Evolutionary conservation across 2,113 vertebrate species (phyloP), one percentile per base, ranked within the genome.

Genomic region (Ailurus styani): DNA sequence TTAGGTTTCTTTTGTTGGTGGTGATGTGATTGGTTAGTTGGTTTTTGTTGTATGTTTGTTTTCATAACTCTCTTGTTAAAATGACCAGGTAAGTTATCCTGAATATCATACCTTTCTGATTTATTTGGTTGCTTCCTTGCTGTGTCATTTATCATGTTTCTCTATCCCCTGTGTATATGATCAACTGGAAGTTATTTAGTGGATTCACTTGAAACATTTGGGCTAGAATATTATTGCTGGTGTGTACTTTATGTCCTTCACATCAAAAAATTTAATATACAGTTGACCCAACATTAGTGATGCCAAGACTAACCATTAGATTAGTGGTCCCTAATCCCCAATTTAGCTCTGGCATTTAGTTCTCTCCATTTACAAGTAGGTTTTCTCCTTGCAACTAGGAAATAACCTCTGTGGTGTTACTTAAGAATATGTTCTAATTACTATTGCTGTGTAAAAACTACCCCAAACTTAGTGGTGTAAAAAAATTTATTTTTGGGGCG

Each of bases 141-240:
- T 82, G 2, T 70, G 15, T 86, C n/a, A n/a, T 94, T 96, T 90
- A 64, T 83, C 94, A 3, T 73, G 57, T 79, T 97, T 93, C 52
- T 96, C 75, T 95, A 27, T 64, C 15, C 29, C 10, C 6, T 70
- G 42, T 81, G 45, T 68, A 94, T 91, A 84, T 75, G 55, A 92
- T 93, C 84, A 96, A 87, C 10, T 95, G 31, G 75, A 96, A 95
- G 64, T 87, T 83, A 83, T 87, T 29, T 87, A 77, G 3, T 88
- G 40, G 40, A 75, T 92, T 97, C 90, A 68, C 68, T 84, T 90
- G 62, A 87, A 95, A 90, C 55, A 95, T 83, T 90, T 96, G 47
- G 29, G 23, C 18, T 90, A 94, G 75, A 84, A 21, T 89, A 13
- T 90, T 87, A 66, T 84, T 90, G 62, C n/a, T 60, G 29, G 17